These are phyloP conservation scores for Anagyrus pseudococci DNA, from an alignment of 2,888 invertebrate species.

Conservation along the genomic window DNA sequence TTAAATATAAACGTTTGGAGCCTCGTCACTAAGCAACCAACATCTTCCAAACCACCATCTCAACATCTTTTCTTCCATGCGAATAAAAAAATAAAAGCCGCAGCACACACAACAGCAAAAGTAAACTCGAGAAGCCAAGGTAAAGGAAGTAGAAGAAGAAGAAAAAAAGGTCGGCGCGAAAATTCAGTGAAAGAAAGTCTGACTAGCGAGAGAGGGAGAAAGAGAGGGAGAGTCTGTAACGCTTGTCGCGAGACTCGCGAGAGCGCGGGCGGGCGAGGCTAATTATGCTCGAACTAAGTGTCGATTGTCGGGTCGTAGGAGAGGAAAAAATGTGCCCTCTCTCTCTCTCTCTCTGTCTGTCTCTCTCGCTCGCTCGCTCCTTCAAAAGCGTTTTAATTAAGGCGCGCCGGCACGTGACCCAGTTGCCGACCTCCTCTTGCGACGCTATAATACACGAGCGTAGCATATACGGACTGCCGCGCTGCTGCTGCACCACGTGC, in stretches of 20 bases:
- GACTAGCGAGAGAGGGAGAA: too few species aligned
- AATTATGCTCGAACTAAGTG: slow-evolving; percentile 36
- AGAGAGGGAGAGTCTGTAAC: too few species aligned
- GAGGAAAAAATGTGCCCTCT: slow-evolving; percentile 19
- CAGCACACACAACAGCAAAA: background rate
- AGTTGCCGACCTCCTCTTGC: slow-evolving; percentile 15
- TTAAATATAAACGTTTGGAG: too few species aligned
- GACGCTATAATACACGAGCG: background rate
- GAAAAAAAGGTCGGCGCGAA: slow-evolving; percentile 7
- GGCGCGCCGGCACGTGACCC: slow-evolving; percentile 31
- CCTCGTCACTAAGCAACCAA: too few species aligned
- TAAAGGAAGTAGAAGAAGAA: background rate
- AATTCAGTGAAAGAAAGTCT: too few species aligned
- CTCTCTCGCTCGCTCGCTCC: slow-evolving; percentile 10
- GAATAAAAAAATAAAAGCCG: too few species aligned
- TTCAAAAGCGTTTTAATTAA: slow-evolving; percentile 37
- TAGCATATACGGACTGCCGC: slow-evolving; percentile 9
- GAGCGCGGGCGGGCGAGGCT: slow-evolving; percentile 25
- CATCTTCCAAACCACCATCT: too few species aligned
- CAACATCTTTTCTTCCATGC: too few species aligned
- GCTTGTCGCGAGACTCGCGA: slow-evolving; percentile 30
- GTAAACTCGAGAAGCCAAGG: background rate
- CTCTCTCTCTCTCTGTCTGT: background rate
- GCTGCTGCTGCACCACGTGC: too few species aligned
- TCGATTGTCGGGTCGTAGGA: slow-evolving; percentile 26